phyloP scores from a whole-genome alignment of 2,797 vertebrate species.

The Tauraco hartlaubi region DNA sequence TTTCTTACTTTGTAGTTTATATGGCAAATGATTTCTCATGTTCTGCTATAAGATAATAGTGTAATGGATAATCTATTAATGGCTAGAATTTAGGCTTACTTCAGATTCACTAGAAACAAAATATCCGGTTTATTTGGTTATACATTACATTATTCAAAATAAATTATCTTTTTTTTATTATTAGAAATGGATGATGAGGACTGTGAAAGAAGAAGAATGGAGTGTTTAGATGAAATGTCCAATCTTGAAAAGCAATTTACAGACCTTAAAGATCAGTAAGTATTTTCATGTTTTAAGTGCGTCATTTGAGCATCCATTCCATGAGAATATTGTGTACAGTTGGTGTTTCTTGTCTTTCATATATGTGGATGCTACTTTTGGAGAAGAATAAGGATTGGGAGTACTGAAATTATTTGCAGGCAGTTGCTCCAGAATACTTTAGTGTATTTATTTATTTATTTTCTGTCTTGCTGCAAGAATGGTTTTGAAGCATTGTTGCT shows the following conservation, averaged over 20 bases:
- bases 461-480: neutral
- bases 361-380: neutral
- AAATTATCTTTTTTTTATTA: slow-evolving; percentile 5
- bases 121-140: neutral
- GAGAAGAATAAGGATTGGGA: neutral
- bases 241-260: slow-evolving; percentile 99
- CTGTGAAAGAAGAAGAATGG: slow-evolving; percentile 98
- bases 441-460: neutral
- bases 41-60: neutral
- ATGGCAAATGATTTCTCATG: neutral
- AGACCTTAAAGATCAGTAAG: slow-evolving; percentile 98
- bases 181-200: slow-evolving; percentile 99
- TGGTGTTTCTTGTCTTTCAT: neutral
- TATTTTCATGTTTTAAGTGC: slow-evolving; percentile 46
- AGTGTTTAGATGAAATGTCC: slow-evolving; percentile 99
- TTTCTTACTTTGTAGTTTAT: neutral
- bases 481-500: neutral
- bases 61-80: neutral
- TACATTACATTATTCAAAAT: neutral
- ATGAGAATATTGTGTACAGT: neutral
- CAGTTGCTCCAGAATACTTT: neutral
- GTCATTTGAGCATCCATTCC: neutral
- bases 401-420: neutral
- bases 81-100: neutral
- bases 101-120: neutral